These are phyloP conservation scores for Pomatostomus ruficeps DNA, from an alignment of 2,113 vertebrate genomes.

Conservation along the genomic window DNA sequence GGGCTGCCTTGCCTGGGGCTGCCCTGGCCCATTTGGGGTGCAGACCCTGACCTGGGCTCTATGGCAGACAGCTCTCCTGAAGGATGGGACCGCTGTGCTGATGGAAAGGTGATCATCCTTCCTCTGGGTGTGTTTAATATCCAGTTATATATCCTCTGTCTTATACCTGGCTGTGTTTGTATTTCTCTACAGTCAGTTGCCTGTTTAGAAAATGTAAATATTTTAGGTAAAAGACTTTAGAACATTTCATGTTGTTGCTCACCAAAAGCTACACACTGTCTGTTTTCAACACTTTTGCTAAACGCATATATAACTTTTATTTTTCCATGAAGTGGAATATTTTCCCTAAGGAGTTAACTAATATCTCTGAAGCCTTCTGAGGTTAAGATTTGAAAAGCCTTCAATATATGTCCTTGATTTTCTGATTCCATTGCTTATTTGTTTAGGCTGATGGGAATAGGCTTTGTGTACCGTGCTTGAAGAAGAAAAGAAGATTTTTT, in stretches of 20 bases:
- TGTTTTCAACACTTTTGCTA: conserved; percentile 18
- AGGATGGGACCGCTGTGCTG: rapidly evolving
- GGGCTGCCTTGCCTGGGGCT: not conserved
- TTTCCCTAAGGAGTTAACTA: conserved; percentile 55
- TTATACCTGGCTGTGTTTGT: not conserved
- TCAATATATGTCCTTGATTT: conserved; percentile 50
- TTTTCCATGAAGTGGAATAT: not conserved
- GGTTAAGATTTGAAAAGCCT: conserved; percentile 43
- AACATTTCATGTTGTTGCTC: not conserved
- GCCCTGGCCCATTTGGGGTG: rapidly evolving
- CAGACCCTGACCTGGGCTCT: rapidly evolving
- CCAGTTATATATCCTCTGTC: not conserved
- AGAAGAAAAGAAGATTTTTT: conserved; percentile 48
- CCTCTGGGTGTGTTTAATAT: not conserved
- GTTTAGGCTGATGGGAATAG: conserved; percentile 67
- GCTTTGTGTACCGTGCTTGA: conserved; percentile 50
- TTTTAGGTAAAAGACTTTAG: not conserved
- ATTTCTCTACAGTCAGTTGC: not conserved
- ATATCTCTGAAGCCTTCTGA: conserved; percentile 31
- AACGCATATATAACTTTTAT: not conserved
- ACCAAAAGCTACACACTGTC: not conserved
- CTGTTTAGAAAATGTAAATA: not conserved
- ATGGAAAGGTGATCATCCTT: not conserved
- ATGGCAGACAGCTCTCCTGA: rapidly evolving
- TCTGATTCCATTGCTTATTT: conserved; percentile 62